phyloP scores from a whole-genome alignment of 2,888 invertebrate genomes.

The Operophtera brumata region DNA sequence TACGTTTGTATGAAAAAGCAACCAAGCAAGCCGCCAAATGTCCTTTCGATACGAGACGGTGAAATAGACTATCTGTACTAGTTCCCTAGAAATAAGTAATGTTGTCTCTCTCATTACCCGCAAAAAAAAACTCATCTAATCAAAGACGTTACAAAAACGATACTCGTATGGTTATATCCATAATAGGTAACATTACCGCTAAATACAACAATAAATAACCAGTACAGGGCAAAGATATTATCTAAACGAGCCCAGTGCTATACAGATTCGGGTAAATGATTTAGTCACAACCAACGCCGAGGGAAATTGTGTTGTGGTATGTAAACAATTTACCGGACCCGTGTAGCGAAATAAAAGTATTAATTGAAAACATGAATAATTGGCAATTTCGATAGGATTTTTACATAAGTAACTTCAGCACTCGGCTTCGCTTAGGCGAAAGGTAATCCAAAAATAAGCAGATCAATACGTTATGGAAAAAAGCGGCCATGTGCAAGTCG shows the following conservation, averaged over 20 bases:
- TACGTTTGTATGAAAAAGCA: no score
- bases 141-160: constrained; percentile 8
- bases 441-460: no score
- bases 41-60: no score
- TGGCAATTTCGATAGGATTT: no score
- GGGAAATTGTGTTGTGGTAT: constrained; percentile 12
- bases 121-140: not conserved
- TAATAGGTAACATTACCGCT: constrained; percentile 47
- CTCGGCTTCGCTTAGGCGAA: no score
- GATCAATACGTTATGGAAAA: no score
- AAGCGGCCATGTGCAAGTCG: no score
- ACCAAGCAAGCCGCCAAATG: no score
- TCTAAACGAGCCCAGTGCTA: constrained; percentile 43
- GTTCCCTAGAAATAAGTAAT: no score
- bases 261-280: constrained; percentile 37
- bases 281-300: constrained; percentile 24
- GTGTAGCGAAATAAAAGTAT: not conserved
- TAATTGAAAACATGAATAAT: constrained; percentile 2
- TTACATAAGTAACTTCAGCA: no score
- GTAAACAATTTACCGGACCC: constrained; percentile 12
- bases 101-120: not conserved
- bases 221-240: constrained; percentile 39
- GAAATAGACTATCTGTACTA: no score
- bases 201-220: constrained; percentile 50
- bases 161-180: constrained; percentile 14